A percentile compares a stretch with the other conserved stretches of the same genome.
These are phyloP conservation scores for Drosophila maculinotata DNA, from an alignment of 2,888 invertebrate species.

Conservation along the genomic window DNA sequence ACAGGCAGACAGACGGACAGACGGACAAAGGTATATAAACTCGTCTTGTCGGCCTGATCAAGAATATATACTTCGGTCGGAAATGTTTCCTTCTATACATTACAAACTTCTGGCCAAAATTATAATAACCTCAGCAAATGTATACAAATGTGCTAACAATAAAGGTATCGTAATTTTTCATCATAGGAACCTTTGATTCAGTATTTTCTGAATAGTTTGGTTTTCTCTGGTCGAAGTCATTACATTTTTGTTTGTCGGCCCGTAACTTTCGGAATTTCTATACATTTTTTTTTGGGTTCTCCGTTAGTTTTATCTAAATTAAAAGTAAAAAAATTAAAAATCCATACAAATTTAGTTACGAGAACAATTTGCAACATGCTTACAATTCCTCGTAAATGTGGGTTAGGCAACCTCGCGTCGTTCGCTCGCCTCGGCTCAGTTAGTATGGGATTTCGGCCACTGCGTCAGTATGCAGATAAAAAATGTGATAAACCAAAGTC, in stretches of 20 bases:
- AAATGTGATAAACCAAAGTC: constrained; percentile 10
- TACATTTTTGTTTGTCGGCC: not conserved
- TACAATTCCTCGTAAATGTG: not conserved
- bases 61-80: no score
- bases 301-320: not conserved
- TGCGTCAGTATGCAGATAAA: constrained; percentile 19
- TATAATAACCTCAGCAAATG: no score
- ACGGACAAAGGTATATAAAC: no score
- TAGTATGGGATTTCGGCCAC: not conserved
- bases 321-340: not conserved
- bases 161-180: not conserved
- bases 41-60: no score
- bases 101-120: no score
- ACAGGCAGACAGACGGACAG: no score
- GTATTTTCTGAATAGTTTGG: not conserved
- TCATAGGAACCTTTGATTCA: not conserved
- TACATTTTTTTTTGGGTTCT: not conserved
- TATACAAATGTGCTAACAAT: no score
- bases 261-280: not conserved
- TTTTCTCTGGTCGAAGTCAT: not conserved
- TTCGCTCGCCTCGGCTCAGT: not conserved
- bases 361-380: constrained; percentile 3
- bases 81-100: no score
- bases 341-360: not conserved
- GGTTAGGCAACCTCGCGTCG: not conserved